Evolutionary conservation across 2,888 invertebrate genomes (phyloP).

Genomic region (Trisateles emortualis): DNA sequence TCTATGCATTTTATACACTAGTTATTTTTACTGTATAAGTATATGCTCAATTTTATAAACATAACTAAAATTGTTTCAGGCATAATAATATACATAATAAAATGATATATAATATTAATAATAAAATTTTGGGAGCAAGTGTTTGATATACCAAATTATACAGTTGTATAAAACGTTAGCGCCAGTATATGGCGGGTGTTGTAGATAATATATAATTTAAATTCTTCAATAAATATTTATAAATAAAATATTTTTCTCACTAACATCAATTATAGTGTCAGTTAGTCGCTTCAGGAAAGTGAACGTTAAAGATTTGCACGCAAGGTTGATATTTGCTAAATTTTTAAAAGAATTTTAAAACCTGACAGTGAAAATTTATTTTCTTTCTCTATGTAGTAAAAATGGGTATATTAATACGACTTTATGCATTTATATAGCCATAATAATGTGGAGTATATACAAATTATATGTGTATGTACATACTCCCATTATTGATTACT

Average conservation of each 20-base stretch:
- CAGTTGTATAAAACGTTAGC: slow-evolving; percentile 20
- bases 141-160: slow-evolving; percentile 38
- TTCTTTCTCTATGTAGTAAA: no score
- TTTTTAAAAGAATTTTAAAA: background rate
- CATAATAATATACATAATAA: slow-evolving; percentile 47
- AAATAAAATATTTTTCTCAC: slow-evolving; percentile 20
- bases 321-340: background rate
- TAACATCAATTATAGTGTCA: slow-evolving; percentile 6
- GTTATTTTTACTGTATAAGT: slow-evolving; percentile 56
- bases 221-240: slow-evolving; percentile 12
- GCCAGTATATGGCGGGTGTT: slow-evolving; percentile 29
- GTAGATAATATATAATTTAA: slow-evolving; percentile 33
- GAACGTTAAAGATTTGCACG: background rate
- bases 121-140: slow-evolving; percentile 37
- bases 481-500: no score
- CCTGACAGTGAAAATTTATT: no score
- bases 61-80: slow-evolving; percentile 35
- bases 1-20: slow-evolving; percentile 61
- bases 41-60: slow-evolving; percentile 64
- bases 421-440: no score
- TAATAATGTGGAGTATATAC: no score
- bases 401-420: no score
- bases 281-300: background rate
- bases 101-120: slow-evolving; percentile 20
- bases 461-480: no score